Evolutionary conservation across 2,888 invertebrate genomes (phyloP).

Genomic region (Xanthia togata): DNA sequence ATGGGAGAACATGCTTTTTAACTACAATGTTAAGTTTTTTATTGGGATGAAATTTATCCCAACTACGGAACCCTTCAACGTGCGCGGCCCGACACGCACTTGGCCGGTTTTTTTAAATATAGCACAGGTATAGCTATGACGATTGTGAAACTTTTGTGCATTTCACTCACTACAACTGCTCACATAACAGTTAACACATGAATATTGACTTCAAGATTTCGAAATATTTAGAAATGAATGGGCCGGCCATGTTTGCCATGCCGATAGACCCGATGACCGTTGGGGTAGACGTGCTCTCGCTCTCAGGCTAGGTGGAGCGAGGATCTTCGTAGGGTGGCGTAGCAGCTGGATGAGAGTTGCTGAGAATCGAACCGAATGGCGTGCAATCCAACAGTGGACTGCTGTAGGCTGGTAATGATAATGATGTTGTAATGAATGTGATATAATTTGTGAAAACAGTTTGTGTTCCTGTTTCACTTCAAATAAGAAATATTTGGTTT

Average conservation of each 20-base stretch:
- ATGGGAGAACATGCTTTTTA: too few species aligned
- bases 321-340: background rate
- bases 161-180: conserved; percentile 1
- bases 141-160: background rate
- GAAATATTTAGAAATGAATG: background rate
- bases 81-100: too few species aligned
- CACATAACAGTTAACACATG: conserved; percentile 1
- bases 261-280: too few species aligned
- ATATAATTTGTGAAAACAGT: background rate
- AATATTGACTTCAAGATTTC: conserved; percentile 8
- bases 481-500: background rate
- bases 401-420: background rate
- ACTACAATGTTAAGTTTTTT: too few species aligned
- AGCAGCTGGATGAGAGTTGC: background rate
- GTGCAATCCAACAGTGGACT: background rate
- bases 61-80: too few species aligned
- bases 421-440: background rate
- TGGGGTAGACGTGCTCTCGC: too few species aligned
- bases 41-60: too few species aligned
- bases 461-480: background rate
- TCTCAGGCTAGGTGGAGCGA: too few species aligned
- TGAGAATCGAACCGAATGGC: background rate
- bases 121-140: background rate
- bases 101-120: too few species aligned
- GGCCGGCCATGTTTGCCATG: too few species aligned